These are phyloP conservation scores for Rhinoderma darwinii DNA, from an alignment of 2,113 vertebrate genomes.

Conservation along the genomic window DNA sequence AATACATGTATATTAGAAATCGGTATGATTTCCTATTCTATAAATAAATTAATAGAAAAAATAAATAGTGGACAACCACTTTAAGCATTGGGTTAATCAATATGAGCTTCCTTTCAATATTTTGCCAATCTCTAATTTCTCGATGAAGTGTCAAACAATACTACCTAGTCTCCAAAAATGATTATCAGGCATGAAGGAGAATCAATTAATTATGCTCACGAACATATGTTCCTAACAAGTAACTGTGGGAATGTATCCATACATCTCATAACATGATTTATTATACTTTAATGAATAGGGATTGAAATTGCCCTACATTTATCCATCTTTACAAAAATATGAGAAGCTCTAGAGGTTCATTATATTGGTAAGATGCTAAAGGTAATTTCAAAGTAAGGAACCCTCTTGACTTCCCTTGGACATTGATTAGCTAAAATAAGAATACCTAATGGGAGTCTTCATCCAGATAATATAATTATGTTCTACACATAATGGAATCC, in stretches of 20 bases:
- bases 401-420: neutral
- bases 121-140: too few species aligned
- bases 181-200: neutral
- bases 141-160: too few species aligned
- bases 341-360: neutral
- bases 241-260: neutral
- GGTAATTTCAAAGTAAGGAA: neutral
- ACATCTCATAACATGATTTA: neutral
- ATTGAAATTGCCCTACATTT: neutral
- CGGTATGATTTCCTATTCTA: too few species aligned
- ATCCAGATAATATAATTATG: neutral
- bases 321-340: neutral
- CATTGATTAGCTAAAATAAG: slow-evolving; percentile 19
- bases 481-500: neutral
- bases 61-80: too few species aligned
- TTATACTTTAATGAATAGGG: slow-evolving; percentile 14
- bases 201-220: neutral
- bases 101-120: too few species aligned
- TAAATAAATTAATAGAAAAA: too few species aligned
- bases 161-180: too few species aligned
- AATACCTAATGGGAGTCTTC: slow-evolving; percentile 6
- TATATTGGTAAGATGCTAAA: neutral
- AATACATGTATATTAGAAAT: too few species aligned
- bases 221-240: neutral
- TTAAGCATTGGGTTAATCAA: too few species aligned